phyloP scores from a whole-genome alignment of 2,113 vertebrate species.

The Tragelaphus strepsiceros region DNA sequence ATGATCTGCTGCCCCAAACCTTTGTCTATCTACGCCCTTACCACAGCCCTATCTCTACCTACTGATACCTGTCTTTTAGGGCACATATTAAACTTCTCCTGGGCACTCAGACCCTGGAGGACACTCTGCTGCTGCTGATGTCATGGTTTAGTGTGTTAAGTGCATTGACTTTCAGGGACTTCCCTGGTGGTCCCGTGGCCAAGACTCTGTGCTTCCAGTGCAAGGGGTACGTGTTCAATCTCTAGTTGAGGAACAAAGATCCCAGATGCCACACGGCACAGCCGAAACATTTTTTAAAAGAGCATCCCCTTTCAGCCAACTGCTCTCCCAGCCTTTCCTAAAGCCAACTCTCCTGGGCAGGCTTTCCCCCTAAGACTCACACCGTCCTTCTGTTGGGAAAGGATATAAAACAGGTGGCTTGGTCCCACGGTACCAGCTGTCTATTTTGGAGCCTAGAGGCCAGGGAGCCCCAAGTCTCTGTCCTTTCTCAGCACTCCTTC shows the following conservation, averaged over 20 bases:
- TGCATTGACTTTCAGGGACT: neutral
- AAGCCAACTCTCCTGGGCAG: neutral
- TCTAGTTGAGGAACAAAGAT: neutral
- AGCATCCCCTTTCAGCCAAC: neutral
- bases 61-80: neutral
- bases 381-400: neutral
- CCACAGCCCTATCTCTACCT: neutral
- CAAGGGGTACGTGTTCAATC: neutral
- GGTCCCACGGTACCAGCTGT: neutral
- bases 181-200: neutral
- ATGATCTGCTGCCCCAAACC: neutral
- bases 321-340: neutral
- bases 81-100: neutral
- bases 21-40: neutral
- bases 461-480: neutral
- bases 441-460: neutral
- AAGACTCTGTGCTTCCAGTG: neutral
- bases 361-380: neutral
- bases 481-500: neutral
- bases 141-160: neutral
- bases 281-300: neutral
- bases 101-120: neutral
- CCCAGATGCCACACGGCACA: neutral
- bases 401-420: neutral
- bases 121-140: neutral